Conservation (phyloP, 2,888 invertebrate species). For the Anorthoa munda region DNA sequence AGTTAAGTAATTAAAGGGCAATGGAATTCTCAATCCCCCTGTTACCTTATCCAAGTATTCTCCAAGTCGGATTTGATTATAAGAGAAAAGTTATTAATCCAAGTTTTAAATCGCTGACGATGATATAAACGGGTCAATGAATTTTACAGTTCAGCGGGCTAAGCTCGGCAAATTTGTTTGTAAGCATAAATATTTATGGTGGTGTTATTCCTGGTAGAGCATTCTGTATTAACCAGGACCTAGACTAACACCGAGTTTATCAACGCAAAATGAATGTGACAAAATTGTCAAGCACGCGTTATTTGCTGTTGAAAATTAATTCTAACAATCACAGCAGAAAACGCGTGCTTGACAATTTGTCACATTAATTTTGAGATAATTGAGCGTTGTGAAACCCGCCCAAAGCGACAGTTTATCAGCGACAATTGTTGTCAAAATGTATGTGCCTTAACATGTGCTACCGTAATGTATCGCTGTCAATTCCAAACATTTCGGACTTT, state of each 20-base stretch:
- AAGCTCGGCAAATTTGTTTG: constrained; percentile 57
- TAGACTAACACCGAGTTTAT: too few relatives aligned
- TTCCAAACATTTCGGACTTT: too few relatives aligned
- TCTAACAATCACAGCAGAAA: too few relatives aligned
- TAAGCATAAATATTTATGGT: constrained; percentile 51
- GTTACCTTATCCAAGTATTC: constrained; percentile 72
- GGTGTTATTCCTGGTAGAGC: constrained; percentile 1
- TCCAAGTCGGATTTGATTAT: constrained; percentile 79
- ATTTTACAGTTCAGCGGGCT: constrained; percentile 76
- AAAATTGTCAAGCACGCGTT: too few relatives aligned
- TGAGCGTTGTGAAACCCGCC: too few relatives aligned
- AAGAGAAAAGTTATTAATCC: constrained; percentile 81
- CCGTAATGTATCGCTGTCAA: too few relatives aligned
- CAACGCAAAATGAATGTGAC: too few relatives aligned
- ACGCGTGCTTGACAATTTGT: too few relatives aligned
- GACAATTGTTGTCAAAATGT: neutral
- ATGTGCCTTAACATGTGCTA: too few relatives aligned
- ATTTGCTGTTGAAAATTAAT: too few relatives aligned
- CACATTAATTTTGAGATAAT: too few relatives aligned
- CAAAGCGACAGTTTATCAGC: neutral
- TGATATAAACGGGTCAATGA: constrained; percentile 78
- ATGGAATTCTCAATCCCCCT: constrained; percentile 71
- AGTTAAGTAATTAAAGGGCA: constrained; percentile 82
- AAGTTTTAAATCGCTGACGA: constrained; percentile 76
- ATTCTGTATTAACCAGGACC: neutral